A percentile compares a stretch with the other conserved stretches of the same genome.
Evolutionary conservation across 2,113 vertebrate genomes (phyloP).

Genomic region (Syngnathoides biaculeatus): DNA sequence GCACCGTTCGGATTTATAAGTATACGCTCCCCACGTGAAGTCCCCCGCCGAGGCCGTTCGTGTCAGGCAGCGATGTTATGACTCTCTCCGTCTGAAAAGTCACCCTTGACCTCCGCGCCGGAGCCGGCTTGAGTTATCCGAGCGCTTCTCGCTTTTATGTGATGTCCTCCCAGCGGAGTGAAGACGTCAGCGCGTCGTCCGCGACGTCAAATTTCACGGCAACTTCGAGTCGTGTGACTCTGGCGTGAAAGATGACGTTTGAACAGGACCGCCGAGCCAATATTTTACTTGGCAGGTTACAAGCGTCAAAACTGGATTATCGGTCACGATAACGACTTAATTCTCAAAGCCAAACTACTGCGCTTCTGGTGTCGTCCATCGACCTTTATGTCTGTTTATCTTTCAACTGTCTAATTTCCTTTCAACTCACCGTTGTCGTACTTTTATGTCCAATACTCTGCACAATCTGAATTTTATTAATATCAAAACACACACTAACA

Average conservation of each 20-base stretch:
- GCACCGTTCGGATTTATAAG: constrained; percentile 4
- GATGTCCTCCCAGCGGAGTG: constrained; percentile 27
- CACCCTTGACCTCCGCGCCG: not conserved
- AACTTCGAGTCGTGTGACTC: constrained; percentile 11
- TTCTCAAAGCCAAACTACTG: constrained; percentile 21
- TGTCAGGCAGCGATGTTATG: constrained; percentile 15
- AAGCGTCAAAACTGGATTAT: constrained; percentile 20
- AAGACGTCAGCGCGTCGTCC: no score
- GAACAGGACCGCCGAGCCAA: not conserved
- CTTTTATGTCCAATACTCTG: no score
- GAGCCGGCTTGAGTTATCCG: constrained; percentile 11
- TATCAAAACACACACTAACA: no score
- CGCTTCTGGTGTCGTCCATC: not conserved
- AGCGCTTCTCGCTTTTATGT: constrained; percentile 33
- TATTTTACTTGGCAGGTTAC: not conserved
- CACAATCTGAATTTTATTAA: no score
- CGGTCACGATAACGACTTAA: not conserved
- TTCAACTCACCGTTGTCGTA: no score
- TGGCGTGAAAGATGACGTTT: constrained; percentile 9
- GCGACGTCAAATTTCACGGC: constrained; percentile 17
- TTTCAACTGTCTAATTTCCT: no score
- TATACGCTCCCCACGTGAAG: constrained; percentile 12
- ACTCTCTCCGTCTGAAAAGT: constrained; percentile 21
- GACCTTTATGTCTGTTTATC: no score
- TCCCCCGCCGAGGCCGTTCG: constrained; percentile 18